Evolutionary conservation across 2,888 invertebrate genomes (phyloP).

Genomic region (Callosobruchus maculatus): DNA sequence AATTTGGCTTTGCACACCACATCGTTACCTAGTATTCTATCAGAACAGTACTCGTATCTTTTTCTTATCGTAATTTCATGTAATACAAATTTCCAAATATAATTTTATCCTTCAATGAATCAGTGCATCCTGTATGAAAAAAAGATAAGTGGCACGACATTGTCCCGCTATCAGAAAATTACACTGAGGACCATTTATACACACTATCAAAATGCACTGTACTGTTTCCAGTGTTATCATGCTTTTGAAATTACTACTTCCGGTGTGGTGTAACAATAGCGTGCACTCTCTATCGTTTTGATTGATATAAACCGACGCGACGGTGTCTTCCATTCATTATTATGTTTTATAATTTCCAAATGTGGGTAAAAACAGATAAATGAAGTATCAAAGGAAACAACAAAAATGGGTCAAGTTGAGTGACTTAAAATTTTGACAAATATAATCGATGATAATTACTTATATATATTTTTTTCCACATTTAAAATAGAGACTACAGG

Average conservation of each 20-base stretch:
- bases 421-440: too few species aligned
- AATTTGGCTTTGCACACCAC: too few species aligned
- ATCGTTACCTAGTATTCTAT: too few species aligned
- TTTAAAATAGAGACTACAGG: too few species aligned
- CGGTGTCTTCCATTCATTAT: not conserved
- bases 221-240: constrained; percentile 9
- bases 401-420: too few species aligned
- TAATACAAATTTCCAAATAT: not conserved
- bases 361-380: too few species aligned
- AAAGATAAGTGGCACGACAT: not conserved
- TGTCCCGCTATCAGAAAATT: not conserved
- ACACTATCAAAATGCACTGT: not conserved
- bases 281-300: constrained; percentile 14
- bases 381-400: too few species aligned
- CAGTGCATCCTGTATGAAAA: not conserved
- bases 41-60: not conserved
- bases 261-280: constrained; percentile 16
- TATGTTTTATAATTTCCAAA: not conserved
- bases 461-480: too few species aligned
- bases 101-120: not conserved
- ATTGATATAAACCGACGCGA: constrained; percentile 10
- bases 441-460: too few species aligned
- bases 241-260: constrained; percentile 17
- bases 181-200: not conserved
- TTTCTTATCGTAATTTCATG: not conserved